Evolutionary conservation across 2,888 invertebrate species (phyloP).

Genomic region (Drosophila neotestacea): DNA sequence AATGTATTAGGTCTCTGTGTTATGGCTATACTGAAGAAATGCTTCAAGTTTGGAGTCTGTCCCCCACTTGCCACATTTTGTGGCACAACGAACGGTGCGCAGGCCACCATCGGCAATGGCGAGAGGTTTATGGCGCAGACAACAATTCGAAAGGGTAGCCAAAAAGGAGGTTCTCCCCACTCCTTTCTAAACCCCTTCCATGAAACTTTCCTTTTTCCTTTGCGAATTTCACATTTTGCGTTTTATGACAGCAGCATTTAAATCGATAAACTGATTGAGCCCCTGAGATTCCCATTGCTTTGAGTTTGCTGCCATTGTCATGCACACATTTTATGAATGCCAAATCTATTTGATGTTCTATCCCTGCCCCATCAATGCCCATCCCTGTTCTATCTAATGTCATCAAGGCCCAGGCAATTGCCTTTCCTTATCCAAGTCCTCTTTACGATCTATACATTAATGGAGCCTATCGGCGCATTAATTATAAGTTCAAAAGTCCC

Average conservation of each 20-base stretch:
- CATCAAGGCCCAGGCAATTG: neutral
- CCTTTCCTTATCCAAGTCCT: constrained; percentile 4
- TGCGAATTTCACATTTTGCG: constrained; percentile 41
- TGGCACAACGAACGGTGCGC: constrained; percentile 25
- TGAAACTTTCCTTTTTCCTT: constrained; percentile 4
- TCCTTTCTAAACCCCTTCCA: neutral
- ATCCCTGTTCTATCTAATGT: neutral
- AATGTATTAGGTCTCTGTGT: constrained; percentile 71
- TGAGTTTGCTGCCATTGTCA: constrained; percentile 39
- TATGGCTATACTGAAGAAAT: constrained; percentile 36
- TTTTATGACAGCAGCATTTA: constrained; percentile 69
- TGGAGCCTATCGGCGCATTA: constrained; percentile 25
- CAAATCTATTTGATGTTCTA: constrained; percentile 24
- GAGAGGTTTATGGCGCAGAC: constrained; percentile 34
- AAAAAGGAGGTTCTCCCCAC: neutral
- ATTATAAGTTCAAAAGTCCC: constrained; percentile 28
- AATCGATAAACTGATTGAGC: constrained; percentile 77
- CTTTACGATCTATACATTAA: constrained; percentile 17
- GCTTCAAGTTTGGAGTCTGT: constrained; percentile 17
- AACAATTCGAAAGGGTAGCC: constrained; percentile 39
- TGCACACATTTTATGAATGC: constrained; percentile 16
- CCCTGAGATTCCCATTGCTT: constrained; percentile 69
- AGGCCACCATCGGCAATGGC: constrained; percentile 33
- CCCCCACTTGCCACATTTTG: constrained; percentile 24
- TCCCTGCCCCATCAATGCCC: neutral